Evolutionary conservation across 2,113 vertebrate species (phyloP).

Genomic region (Pelecanoides urinatrix): DNA sequence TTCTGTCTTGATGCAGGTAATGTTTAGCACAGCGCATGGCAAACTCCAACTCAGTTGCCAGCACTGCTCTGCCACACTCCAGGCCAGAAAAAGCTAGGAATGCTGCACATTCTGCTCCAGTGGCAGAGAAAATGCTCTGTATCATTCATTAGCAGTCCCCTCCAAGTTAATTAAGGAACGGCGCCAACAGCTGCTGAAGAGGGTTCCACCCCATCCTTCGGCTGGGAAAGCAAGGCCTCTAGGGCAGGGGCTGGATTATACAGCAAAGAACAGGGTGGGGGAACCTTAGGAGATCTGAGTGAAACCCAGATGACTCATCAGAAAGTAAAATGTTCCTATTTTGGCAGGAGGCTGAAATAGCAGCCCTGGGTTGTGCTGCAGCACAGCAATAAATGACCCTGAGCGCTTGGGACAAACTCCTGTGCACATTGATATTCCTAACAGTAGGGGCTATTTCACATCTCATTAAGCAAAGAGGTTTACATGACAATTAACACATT

Average conservation of each 20-base stretch:
- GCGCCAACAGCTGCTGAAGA: background rate
- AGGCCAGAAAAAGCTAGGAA: background rate
- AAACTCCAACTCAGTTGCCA: background rate
- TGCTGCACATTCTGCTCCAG: background rate
- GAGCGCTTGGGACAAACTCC: background rate
- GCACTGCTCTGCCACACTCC: background rate
- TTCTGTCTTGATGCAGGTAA: background rate
- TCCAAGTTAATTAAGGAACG: background rate
- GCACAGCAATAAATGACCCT: background rate
- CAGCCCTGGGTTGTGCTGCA: background rate
- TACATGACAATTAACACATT: conserved; percentile 29
- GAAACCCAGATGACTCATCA: conserved; percentile 52
- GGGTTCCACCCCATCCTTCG: background rate
- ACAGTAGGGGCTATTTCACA: background rate
- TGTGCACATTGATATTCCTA: background rate
- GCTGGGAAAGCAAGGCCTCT: background rate
- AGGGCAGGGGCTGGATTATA: background rate
- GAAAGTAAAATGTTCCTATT: conserved; percentile 43
- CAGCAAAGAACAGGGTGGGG: background rate
- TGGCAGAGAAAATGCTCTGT: background rate
- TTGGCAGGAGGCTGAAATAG: conserved; percentile 32
- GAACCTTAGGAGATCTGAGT: background rate
- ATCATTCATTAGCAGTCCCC: background rate
- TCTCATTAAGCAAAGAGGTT: conserved; percentile 13
- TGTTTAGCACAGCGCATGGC: background rate